Base-by-base conservation (phyloP, 1,140 invertebrate species). In the Orius laevigatus region DNA sequence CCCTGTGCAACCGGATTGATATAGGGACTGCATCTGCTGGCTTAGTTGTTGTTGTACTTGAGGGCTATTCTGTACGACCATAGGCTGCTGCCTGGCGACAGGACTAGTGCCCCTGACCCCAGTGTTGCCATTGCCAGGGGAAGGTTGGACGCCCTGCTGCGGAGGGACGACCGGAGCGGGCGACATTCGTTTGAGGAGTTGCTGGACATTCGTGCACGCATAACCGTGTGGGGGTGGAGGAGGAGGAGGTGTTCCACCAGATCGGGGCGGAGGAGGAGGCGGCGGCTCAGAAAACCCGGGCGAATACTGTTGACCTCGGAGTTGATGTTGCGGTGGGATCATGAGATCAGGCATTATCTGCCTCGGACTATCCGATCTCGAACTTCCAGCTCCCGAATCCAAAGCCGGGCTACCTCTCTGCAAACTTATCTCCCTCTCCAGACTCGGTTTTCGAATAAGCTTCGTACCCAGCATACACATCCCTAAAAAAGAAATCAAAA, bases 1-100 rank as follows among this genome's bases (percentile, higher is more conserved):
- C 67, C 40, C 62, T 66, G 41, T 63, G 63, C 33, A 53, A 33
- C 53, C 53, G 48, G 74, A 72, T 49, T 89, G 71, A 59, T 72
- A 82, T n/a, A 89, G 65, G 4, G 82, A 82, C 62, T 89, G 86
- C 62, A 88, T 82, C 61, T 88, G 84, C 59, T 91, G 85, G 11
- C 76, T 72, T 14, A 90, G 64, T 61, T 90, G 86, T 56, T 87
- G 84, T 57, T 88, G 84, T 14, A 75, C 77, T 65, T 86, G 83
- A 0, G 81, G 76, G 5, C 78, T 79, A 58, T 84, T 84, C 59
- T 84, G 81, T 6, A 84, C 79, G 32, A 85, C 76, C 78, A 84
- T 81, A 1, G 79, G 81, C 55, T 79, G 78, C 55, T 79, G 78
- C 19, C 75, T 67, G 31, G 66, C 66, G 6, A 86, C 81, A 18